These are phyloP conservation scores for Apodemia zela DNA, from an alignment of 2,888 invertebrate species.

Conservation along the genomic window DNA sequence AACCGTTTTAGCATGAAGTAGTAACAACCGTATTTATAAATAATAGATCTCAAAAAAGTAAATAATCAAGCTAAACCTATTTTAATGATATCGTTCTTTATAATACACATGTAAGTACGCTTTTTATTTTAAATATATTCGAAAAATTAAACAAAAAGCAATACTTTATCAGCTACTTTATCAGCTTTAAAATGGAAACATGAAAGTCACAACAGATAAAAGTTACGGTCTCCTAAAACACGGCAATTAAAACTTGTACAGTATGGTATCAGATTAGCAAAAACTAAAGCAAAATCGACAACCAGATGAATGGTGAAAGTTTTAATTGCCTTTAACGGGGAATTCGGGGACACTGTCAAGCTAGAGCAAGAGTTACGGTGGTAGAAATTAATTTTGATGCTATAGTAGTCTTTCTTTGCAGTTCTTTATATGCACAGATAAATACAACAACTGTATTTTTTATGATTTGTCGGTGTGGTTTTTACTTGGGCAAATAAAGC, in stretches of 20 bases:
- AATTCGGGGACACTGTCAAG: slow-evolving; percentile 11
- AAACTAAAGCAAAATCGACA: slow-evolving; percentile 53
- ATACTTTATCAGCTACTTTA: not conserved
- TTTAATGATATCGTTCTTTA: too few relatives aligned
- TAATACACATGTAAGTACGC: too few relatives aligned
- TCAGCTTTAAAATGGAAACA: slow-evolving; percentile 3
- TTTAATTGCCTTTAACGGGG: slow-evolving; percentile 56
- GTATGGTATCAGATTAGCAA: slow-evolving; percentile 52
- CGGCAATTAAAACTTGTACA: slow-evolving; percentile 24
- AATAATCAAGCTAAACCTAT: too few relatives aligned
- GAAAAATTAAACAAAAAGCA: not conserved
- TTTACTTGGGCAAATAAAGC: too few relatives aligned
- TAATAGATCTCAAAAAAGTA: too few relatives aligned
- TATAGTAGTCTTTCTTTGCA: not conserved
- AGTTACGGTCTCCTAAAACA: slow-evolving; percentile 15
- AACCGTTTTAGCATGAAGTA: too few relatives aligned
- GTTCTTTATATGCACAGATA: not conserved
- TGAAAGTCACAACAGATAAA: slow-evolving; percentile 10
- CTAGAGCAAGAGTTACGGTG: slow-evolving; percentile 2
- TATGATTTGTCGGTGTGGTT: too few relatives aligned
- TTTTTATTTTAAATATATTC: not conserved
- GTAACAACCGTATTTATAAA: too few relatives aligned
- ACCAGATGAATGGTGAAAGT: slow-evolving; percentile 56
- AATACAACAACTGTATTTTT: too few relatives aligned
- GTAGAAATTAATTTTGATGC: not conserved